phyloP scores from a whole-genome alignment of 2,888 invertebrate genomes.

The Acleris cristana region DNA sequence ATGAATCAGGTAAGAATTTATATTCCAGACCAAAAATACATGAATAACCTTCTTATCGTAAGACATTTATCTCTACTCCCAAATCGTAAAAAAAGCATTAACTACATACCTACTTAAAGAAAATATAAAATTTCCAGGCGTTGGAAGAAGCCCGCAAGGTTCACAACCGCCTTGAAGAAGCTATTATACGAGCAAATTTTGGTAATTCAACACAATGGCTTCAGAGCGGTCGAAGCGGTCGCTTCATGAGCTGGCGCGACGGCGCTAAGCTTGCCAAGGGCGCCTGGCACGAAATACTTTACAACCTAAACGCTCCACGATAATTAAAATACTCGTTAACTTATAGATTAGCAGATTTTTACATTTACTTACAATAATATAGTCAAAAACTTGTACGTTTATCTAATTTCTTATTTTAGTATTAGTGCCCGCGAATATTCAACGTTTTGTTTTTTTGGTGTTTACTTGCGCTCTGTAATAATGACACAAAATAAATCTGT shows the following conservation, averaged over 20 bases:
- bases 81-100: no score
- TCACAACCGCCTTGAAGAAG: constrained; percentile 63
- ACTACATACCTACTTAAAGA: no score
- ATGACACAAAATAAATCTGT: no score
- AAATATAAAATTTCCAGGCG: constrained; percentile 41
- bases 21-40: no score
- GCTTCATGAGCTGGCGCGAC: constrained; percentile 60
- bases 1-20: constrained; percentile 58
- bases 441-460: no score
- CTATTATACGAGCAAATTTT: constrained; percentile 53
- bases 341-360: not conserved
- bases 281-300: constrained; percentile 67
- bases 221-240: constrained; percentile 55
- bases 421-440: no score
- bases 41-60: no score
- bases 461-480: no score
- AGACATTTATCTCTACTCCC: no score
- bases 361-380: not conserved
- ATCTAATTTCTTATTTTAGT: no score
- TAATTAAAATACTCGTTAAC: constrained; percentile 36
- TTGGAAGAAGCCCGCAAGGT: constrained; percentile 62
- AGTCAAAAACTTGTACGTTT: no score
- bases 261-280: constrained; percentile 53
- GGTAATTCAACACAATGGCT: constrained; percentile 60
- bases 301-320: constrained; percentile 59